Base-by-base conservation (phyloP, 2,888 invertebrate genomes). In the Hemicrepidius hirtus region DNA sequence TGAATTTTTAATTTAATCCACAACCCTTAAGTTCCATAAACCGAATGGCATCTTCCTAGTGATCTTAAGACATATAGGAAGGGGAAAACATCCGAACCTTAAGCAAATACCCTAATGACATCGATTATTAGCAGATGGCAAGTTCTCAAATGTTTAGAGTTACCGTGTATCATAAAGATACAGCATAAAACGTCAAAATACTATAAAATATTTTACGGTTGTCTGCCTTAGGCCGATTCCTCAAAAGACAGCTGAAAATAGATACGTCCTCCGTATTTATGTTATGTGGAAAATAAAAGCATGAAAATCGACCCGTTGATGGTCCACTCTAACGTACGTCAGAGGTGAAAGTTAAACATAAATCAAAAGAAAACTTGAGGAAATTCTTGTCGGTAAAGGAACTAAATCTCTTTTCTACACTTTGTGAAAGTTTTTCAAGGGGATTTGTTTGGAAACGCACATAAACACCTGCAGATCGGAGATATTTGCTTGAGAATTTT, bases 191-290 rank as follows among this genome's bases (percentile, higher is more conserved):
- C 57, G 35, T 57, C 57, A 37, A 37, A 57, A 57, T 40, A 37
- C 57, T 20, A 57, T 57, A 57, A 57, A 57, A 37, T 40, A 37
- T 40, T 57, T 57, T 57, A 57, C 37, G 35, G 57, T 37, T 10
- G 57, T 57, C 57, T 37, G 57, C 18, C 37, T 40, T 32, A 37
- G 57, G 24, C 53, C 24, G 13, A 53, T 24, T 28, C 24, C 53
- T 28, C 53, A 24, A 53, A 57, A 18, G 50, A 57, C 13, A 13
- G 32, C 55, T 55, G 12, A 37, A 37, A 57, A 57, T 57, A 57
- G 40, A 37, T 40, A 20, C 16, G 21, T 37, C 57, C 35, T 3
- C 10, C 20, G 5, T 57, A 20, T 37, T 57, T 57, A 57, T 57
- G 57, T 57, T 57, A 57, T 57, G 57, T 4, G 1, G 20, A 57